A percentile compares a stretch with the other conserved stretches of the same genome.
Conservation (phyloP, 2,113 vertebrate species). For the Pipra filicauda region DNA sequence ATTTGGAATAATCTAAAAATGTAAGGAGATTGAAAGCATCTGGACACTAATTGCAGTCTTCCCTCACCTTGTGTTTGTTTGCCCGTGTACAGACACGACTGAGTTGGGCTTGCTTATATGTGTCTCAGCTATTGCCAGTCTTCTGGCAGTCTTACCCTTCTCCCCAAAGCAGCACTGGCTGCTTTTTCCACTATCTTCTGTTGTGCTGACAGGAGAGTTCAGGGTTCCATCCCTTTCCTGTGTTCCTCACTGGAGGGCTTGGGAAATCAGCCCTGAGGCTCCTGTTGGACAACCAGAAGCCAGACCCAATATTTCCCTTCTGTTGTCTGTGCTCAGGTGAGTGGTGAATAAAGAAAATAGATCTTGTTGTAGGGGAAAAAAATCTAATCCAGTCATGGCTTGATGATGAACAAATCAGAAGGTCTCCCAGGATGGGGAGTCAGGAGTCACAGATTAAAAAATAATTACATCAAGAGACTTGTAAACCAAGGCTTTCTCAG, state of each 20-base stretch:
- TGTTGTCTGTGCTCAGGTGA: not conserved
- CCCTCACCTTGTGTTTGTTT: not conserved
- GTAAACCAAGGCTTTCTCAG: not conserved
- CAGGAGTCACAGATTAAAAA: not conserved
- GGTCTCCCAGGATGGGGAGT: not conserved
- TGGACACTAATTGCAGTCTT: not conserved
- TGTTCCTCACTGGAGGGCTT: not conserved
- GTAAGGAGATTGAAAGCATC: not conserved
- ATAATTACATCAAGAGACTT: not conserved
- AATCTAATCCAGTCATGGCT: not conserved
- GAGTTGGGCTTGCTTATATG: not conserved
- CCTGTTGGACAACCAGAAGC: not conserved
- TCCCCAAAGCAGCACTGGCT: not conserved
- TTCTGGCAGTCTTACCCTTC: not conserved
- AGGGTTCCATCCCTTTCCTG: not conserved
- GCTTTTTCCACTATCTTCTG: not conserved
- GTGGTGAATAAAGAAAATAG: not conserved
- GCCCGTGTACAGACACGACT: not conserved
- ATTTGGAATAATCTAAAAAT: not conserved
- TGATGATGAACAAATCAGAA: not conserved
- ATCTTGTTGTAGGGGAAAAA: not conserved
- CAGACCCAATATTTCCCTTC: rapidly evolving
- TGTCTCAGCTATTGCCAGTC: not conserved
- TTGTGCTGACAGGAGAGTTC: not conserved
- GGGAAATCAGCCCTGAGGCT: not conserved